Evolutionary conservation across 2,888 invertebrate species (phyloP).

Genomic region (Ectemnius continuus): DNA sequence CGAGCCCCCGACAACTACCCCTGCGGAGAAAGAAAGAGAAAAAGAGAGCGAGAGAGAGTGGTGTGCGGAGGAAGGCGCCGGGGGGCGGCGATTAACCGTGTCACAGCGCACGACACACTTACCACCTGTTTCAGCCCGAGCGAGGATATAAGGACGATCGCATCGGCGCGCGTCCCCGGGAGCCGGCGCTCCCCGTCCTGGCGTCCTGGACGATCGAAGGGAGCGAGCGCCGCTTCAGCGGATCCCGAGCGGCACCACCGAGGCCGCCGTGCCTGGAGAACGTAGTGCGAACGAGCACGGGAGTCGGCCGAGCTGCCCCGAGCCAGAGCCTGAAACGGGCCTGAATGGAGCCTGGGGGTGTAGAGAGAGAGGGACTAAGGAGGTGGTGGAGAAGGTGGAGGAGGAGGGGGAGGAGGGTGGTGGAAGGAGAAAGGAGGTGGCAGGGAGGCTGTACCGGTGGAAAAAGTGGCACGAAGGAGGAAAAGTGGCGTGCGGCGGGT

Average conservation of each 20-base stretch:
- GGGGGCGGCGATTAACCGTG: conserved; percentile 8
- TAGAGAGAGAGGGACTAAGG: background rate
- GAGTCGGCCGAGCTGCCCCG: background rate
- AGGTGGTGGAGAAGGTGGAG: too few species aligned
- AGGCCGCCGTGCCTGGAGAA: background rate
- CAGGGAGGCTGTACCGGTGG: background rate
- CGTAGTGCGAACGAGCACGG: background rate
- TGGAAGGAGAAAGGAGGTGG: background rate
- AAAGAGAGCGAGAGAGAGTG: too few species aligned
- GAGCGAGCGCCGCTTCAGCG: background rate
- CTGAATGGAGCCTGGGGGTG: background rate
- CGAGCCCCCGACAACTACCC: too few species aligned
- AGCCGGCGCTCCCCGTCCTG: too few species aligned
- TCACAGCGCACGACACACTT: conserved; percentile 30
- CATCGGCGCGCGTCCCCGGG: conserved; percentile 12
- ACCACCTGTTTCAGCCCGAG: conserved; percentile 35
- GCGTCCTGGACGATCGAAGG: conserved; percentile 6
- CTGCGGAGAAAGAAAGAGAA: too few species aligned
- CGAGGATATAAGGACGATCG: conserved; percentile 11
- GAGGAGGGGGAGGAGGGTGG: too few species aligned
- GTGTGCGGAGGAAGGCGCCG: background rate
- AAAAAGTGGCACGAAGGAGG: background rate
- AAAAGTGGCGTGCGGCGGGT: background rate
- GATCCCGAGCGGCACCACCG: too few species aligned
- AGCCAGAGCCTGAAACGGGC: background rate